Base-by-base conservation (phyloP, 2,113 vertebrate species). In the Dipodomys stephensi region DNA sequence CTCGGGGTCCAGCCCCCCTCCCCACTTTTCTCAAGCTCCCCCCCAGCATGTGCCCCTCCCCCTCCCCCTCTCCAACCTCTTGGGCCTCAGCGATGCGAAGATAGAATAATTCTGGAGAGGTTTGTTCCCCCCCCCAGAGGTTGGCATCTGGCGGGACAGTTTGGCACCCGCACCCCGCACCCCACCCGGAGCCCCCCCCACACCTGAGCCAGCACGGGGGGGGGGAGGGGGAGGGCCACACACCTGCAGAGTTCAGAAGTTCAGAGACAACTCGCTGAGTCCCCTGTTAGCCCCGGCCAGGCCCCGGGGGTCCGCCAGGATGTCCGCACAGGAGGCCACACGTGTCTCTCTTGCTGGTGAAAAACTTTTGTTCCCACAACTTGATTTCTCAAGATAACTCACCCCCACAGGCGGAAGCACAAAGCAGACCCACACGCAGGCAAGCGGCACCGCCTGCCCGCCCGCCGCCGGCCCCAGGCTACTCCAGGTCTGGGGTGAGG, bases 321-420 rank as follows among this genome's bases (percentile, higher is more conserved):
- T 86, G 39, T 92, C 76, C 88, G 69, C 20, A 78, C 83, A 95
- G 60, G 83, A 92, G 71, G 82, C 73, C 69, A 57, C 82, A 90
- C 53, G 95, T 76, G 73, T 94, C 83, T 94, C 73, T 94, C 83
- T 94, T 73, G 23, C 69, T 82, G 71, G 81, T 92, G 67, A 96
- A 94, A 87, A 46, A 67, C 94, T 96, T 95, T 84, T 90, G 81
- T 95, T 95, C 95, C 85, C 91, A 67, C 72, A 68, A 76, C 88
- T 92, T 65, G 96, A 97, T 97, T 96, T 96, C 96, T 96, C 93
- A 95, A 95, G 96, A 96, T 95, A 96, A 91, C 96, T 96, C 94
- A 97, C 69, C 76, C 91, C 91, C 89, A 89, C 35, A 87, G 93
- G 95, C 74, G 49, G 93, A 96, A 95, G 96, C 82, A 22, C 1